Percentiles rank a stretch among this genome's conserved stretches.
Conservation (phyloP, 1,140 invertebrate genomes). For the Sweltsa coloradensis region DNA sequence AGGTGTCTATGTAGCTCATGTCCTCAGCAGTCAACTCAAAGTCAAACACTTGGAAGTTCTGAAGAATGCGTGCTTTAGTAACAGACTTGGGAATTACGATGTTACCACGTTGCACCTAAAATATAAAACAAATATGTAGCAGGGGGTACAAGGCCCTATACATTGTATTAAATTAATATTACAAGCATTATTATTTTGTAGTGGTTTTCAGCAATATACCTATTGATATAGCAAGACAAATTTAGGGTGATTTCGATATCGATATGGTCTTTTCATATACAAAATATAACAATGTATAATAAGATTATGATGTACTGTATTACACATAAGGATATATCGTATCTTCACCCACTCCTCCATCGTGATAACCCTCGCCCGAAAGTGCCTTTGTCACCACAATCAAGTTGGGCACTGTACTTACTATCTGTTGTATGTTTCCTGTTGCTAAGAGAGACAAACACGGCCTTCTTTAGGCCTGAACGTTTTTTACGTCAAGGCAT, state of each 20-base stretch:
- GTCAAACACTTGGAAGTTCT: slow-evolving; percentile 36
- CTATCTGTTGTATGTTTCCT: no score
- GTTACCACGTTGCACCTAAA: slow-evolving; percentile 35
- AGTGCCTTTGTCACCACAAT: no score
- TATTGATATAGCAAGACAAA: slow-evolving; percentile 14
- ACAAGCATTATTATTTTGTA: not conserved
- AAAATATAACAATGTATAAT: not conserved
- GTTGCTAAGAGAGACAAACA: no score
- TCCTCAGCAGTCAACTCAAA: slow-evolving; percentile 28
- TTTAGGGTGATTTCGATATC: slow-evolving; percentile 17
- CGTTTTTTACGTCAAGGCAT: no score
- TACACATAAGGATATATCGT: no score
- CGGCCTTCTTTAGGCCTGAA: no score
- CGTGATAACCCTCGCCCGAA: no score
- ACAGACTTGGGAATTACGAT: slow-evolving; percentile 45
- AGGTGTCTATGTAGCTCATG: slow-evolving; percentile 35
- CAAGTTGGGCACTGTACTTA: no score
- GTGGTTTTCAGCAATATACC: not conserved
- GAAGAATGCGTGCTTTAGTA: slow-evolving; percentile 31
- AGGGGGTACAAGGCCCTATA: slow-evolving; percentile 34
- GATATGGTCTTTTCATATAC: not conserved
- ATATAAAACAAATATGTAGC: no score
- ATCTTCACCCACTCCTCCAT: no score
- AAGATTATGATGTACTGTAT: no score
- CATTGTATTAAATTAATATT: slow-evolving; percentile 29